Conservation (phyloP, 2,888 invertebrate species). For the Blastobasis lacticolella region DNA sequence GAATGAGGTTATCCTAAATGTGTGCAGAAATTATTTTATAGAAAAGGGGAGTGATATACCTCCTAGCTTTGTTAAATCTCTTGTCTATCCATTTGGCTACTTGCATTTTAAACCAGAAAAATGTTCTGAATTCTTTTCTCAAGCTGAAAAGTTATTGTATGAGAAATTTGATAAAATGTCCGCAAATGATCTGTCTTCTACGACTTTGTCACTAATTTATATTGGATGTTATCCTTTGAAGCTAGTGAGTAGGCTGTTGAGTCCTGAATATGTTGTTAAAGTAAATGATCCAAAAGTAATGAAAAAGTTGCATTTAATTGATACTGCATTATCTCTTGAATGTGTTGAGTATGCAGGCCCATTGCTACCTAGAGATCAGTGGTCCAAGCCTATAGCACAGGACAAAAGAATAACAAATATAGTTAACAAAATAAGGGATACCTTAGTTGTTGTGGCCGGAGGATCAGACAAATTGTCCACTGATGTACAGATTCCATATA, state of each 20-base stretch:
- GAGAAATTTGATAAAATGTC: conserved; percentile 73
- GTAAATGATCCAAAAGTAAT: conserved; percentile 55
- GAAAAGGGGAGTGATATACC: conserved; percentile 59
- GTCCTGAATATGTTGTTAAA: conserved; percentile 74
- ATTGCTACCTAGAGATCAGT: conserved; percentile 68
- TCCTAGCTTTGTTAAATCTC: conserved; percentile 67
- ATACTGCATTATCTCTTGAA: conserved; percentile 78
- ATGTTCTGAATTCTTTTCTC: conserved; percentile 70
- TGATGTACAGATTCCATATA: conserved; percentile 65
- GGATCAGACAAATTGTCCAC: conserved; percentile 59
- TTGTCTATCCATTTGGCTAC: conserved; percentile 76
- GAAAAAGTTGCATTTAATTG: conserved; percentile 76
- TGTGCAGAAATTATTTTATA: conserved; percentile 73
- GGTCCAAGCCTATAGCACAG: conserved; percentile 61
- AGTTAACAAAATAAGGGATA: conserved; percentile 54
- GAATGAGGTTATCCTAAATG: conserved; percentile 72
- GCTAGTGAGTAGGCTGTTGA: conserved; percentile 75
- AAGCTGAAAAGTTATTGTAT: conserved; percentile 67
- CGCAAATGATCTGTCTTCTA: conserved; percentile 72
- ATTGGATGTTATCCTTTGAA: conserved; percentile 75
- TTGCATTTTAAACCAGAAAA: conserved; percentile 72
- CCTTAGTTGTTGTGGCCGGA: conserved; percentile 58
- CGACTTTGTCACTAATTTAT: conserved; percentile 78
- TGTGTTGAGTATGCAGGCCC: conserved; percentile 74
- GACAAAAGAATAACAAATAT: conserved; percentile 71